A percentile compares a stretch with the other conserved stretches of the same genome.
Evolutionary conservation across 2,888 invertebrate species (phyloP).

Genomic region (Barypeithes pellucidus): DNA sequence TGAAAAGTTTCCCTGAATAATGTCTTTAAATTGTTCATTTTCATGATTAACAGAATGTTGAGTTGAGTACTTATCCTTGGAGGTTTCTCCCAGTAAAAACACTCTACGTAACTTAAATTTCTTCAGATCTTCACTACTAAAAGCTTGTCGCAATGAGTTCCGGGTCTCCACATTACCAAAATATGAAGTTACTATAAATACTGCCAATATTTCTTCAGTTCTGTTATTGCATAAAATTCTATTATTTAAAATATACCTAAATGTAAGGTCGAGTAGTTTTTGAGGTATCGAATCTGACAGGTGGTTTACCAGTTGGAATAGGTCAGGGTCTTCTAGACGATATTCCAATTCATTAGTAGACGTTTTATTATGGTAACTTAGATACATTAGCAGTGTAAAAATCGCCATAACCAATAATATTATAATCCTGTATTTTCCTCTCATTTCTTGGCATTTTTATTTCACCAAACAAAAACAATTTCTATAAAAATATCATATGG

Average conservation of each 20-base stretch:
- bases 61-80: constrained; percentile 71
- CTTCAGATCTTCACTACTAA: constrained; percentile 74
- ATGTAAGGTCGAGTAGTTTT: constrained; percentile 62
- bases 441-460: neutral
- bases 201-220: constrained; percentile 59
- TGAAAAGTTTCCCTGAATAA: constrained; percentile 81
- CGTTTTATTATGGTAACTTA: neutral
- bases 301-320: neutral
- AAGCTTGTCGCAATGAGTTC: constrained; percentile 80
- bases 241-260: constrained; percentile 62
- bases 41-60: constrained; percentile 78
- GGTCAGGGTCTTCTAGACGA: neutral
- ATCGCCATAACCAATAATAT: neutral
- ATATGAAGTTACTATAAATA: constrained; percentile 83
- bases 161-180: constrained; percentile 81
- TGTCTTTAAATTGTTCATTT: constrained; percentile 77
- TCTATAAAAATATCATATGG: too few species aligned
- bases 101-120: constrained; percentile 77
- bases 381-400: neutral
- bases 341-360: neutral
- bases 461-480: neutral
- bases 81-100: constrained; percentile 80
- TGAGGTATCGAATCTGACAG: neutral
- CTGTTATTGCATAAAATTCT: constrained; percentile 57
- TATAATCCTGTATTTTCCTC: neutral